Conservation (phyloP, 1,140 invertebrate species). For the Sycophaga agraensis region DNA sequence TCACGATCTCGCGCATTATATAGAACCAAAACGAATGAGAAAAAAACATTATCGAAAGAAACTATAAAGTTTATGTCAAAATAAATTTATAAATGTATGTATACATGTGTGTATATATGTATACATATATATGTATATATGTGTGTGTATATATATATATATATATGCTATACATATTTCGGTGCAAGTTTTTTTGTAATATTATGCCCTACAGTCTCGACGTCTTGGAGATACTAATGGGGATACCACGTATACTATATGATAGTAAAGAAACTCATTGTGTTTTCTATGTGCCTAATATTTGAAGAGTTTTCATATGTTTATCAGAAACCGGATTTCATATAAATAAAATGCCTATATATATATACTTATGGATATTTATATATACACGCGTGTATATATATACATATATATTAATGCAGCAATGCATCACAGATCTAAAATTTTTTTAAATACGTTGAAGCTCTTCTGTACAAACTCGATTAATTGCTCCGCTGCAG, state of each 20-base stretch:
- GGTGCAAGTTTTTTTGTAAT: slow-evolving; percentile 25
- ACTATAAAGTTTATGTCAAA: slow-evolving; percentile 3
- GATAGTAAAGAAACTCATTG: slow-evolving; percentile 24
- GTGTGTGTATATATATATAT: too few species aligned
- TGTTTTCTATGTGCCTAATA: slow-evolving; percentile 47
- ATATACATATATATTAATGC: slow-evolving; percentile 20
- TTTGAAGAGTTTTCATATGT: slow-evolving; percentile 30
- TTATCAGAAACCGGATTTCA: too few species aligned
- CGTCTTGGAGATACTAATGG: slow-evolving; percentile 15
- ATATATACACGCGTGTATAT: slow-evolving; percentile 15
- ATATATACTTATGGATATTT: slow-evolving; percentile 2
- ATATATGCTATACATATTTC: too few species aligned
- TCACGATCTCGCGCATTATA: too few species aligned
- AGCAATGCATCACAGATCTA: slow-evolving; percentile 9
- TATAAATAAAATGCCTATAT: slow-evolving; percentile 26
- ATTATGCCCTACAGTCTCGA: slow-evolving; percentile 29
- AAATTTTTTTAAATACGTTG: background rate
- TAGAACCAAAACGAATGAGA: slow-evolving; percentile 1
- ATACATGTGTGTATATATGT: too few species aligned
- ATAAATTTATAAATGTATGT: slow-evolving; percentile 8
- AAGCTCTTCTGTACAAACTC: slow-evolving; percentile 10
- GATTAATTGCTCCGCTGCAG: slow-evolving; percentile 6
- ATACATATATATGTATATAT: too few species aligned
- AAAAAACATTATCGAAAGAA: background rate
- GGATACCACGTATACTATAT: slow-evolving; percentile 33